Evolutionary conservation across 2,888 invertebrate species (phyloP), one percentile per base, ranked within the genome.

Genomic region (Ochropleura plecta): DNA sequence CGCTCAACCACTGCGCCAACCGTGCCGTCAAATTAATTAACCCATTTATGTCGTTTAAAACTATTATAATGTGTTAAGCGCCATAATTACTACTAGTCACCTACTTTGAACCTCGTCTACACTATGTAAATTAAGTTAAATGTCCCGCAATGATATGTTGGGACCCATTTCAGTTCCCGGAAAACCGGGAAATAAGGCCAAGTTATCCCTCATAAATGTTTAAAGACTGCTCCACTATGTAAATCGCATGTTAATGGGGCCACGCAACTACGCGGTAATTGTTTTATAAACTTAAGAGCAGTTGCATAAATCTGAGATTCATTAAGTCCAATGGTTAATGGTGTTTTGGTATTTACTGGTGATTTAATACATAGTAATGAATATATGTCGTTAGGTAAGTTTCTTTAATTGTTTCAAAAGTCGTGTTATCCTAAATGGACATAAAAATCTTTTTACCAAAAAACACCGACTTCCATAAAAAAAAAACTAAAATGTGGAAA

Each of bases 61-160:
- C 44, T 46, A 53, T 10, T 20, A 63, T 66, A 70, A 73, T 9
- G 57, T 64, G 44, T 62, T 65, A 81, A 80, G 16, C 62, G 44
- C 66, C 55, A 65, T 77, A 66, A 82, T 73, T 51, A 76, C 75
- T 67, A 69, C 53, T 71, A 73, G 76, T 68, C 71, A 48, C 73
- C 46, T 75, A 74, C 60, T 79, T 77, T 78, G 63, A 76, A 75
- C 67, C 55, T 10, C 66, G 63, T 80, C 73, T 70, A 77, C 75
- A 79, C 57, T 86, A 89, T 89, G 89, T 76, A 89, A 91, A 91
- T 89, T 72, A 82, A 78, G 85, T 82, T 83, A 84, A 88, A 87
- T 84, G 73, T 81, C 78, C 70, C 76, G 79, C 86, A 85, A 85
- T 82, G 86, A 87, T 87, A 86, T 82, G 88, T 91, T 81, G 86